Evolutionary conservation across 2,113 vertebrate species (phyloP), one percentile per base, ranked within the genome.

Genomic region (Lasiurus cinereus): DNA sequence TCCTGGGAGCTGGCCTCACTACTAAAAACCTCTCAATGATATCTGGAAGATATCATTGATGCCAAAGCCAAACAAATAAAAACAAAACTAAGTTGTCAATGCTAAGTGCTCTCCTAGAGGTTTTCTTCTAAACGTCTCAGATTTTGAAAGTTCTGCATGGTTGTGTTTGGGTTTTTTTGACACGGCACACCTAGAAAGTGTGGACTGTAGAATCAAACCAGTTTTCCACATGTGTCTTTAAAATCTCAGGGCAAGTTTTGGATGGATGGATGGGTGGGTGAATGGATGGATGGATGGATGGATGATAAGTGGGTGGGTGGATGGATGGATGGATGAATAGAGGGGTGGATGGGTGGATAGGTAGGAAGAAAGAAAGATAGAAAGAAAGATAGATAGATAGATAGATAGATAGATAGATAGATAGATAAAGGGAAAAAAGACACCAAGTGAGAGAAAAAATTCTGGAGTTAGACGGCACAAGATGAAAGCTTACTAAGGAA

Each of bases 401-500:
- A 18, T 7, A 16, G 29, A 18, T 66, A 31, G 70, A 22, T 11
- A 22, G 69, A 43, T 8, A 19, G 66, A 18, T 64, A 29, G 27
- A 31, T 33, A 33, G n/a, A 33, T 33, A 33, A 39, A 24, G 1
- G 12, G 22, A 13, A 7, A 43, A 12, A n/a, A 96, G 24, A 97
- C 56, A 96, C 79, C 4, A 3, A 69, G 18, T 78, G 92, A 97
- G 91, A 94, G 82, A 12, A 4, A 85, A 83, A 96, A 12, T 21
- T 95, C 84, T 95, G 21, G 88, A 90, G 96, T 97, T 97, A 91
- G 97, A 95, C 80, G 19, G 2, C 69, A 96, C 8, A 2, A 91
- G 94, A 39, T 88, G 98, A 98, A 96, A 98, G 98, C 98, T 98
- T 98, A 97, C 96, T 97, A 98, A 98, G 98, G 97, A 97, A 98